Percentiles rank a stretch among this genome's conserved stretches.
Conservation (phyloP, 2,113 vertebrate species). For the Apus apus region DNA sequence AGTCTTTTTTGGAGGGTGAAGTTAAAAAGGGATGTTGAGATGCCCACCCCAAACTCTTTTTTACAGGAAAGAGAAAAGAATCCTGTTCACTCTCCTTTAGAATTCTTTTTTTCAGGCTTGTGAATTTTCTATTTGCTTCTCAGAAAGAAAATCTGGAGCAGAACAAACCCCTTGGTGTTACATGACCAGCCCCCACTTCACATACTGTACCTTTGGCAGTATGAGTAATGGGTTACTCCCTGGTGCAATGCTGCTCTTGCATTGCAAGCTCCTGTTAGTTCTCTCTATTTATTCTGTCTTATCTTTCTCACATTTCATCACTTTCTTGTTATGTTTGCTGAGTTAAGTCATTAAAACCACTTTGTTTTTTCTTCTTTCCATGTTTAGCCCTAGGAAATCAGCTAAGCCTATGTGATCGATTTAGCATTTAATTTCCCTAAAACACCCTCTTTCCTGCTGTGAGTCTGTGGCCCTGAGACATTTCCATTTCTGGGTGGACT, state of each 20-base stretch:
- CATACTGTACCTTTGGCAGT: background rate
- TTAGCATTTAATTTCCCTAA: constrained; percentile 30
- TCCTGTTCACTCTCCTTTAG: background rate
- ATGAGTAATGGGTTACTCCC: constrained; percentile 39
- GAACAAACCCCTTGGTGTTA: background rate
- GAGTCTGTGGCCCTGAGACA: background rate
- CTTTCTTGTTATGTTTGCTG: constrained; percentile 69
- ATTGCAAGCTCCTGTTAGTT: constrained; percentile 10
- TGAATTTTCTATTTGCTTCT: background rate
- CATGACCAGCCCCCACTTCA: background rate
- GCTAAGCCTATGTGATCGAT: constrained; percentile 24
- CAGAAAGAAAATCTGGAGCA: background rate
- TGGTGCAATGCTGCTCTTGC: background rate
- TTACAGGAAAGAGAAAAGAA: background rate
- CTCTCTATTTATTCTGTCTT: constrained; percentile 49
- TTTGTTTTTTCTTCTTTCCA: constrained; percentile 21
- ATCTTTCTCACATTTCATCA: constrained; percentile 63
- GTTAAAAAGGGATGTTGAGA: background rate
- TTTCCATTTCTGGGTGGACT: background rate
- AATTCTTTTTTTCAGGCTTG: background rate
- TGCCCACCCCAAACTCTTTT: fast-evolving
- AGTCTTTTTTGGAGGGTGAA: background rate
- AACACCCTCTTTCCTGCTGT: background rate
- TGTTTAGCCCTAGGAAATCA: constrained; percentile 46
- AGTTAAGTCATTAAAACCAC: constrained; percentile 53